Conservation (phyloP, 2,888 invertebrate genomes). For the Lasioglossum lativentre region DNA sequence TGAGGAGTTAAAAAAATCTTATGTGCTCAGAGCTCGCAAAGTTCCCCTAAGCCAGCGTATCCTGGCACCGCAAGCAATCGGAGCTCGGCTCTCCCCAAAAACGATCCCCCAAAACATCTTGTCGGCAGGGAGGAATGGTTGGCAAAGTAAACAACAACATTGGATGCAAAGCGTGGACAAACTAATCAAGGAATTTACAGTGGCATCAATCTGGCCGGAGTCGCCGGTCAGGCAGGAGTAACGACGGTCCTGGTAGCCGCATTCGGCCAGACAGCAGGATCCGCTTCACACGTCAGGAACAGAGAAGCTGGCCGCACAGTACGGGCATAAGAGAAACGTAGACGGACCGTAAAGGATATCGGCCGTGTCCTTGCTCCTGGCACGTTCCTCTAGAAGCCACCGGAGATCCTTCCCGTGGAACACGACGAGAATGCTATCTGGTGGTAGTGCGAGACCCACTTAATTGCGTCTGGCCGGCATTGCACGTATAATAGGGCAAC, state of each 20-base stretch:
- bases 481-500: slow-evolving; percentile 67
- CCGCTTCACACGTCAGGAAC: slow-evolving; percentile 65
- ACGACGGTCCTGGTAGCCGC: slow-evolving; percentile 20
- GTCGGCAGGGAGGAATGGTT: not conserved
- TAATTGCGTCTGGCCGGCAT: slow-evolving; percentile 70
- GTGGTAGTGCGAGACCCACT: slow-evolving; percentile 59
- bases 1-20: not conserved
- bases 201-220: slow-evolving; percentile 19
- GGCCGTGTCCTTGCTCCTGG: slow-evolving; percentile 64
- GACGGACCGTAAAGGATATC: slow-evolving; percentile 68
- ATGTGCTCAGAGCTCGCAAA: not conserved
- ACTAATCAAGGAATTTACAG: slow-evolving; percentile 55
- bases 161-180: slow-evolving; percentile 41
- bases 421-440: slow-evolving; percentile 60
- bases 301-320: slow-evolving; percentile 38
- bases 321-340: slow-evolving; percentile 35
- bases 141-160: slow-evolving; percentile 17
- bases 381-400: slow-evolving; percentile 51
- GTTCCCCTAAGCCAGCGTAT: not conserved
- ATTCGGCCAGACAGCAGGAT: slow-evolving; percentile 41
- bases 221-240: slow-evolving; percentile 23
- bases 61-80: not conserved
- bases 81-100: not conserved
- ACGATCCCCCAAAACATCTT: slow-evolving; percentile 13
- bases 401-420: slow-evolving; percentile 44